A percentile compares a stretch with the other conserved stretches of the same genome.
These are phyloP conservation scores for Crax fasciolata DNA, from an alignment of 2,797 vertebrate genomes.

Conservation along the genomic window DNA sequence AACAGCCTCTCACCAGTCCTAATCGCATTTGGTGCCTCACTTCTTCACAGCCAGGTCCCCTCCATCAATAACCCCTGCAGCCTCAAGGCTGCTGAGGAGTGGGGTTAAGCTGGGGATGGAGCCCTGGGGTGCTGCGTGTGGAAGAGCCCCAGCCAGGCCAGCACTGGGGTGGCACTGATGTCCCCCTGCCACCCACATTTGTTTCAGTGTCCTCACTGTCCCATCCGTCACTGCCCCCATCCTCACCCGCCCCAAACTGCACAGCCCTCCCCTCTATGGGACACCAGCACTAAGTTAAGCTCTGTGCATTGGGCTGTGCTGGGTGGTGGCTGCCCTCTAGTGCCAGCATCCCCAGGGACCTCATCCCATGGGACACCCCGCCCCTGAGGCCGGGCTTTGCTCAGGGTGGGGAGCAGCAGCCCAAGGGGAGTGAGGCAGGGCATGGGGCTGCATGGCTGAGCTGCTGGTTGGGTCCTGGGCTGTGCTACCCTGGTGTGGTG, in stretches of 20 bases:
- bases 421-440: neutral
- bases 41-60: neutral
- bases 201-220: neutral
- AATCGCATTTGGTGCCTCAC: rapidly evolving
- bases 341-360: rapidly evolving
- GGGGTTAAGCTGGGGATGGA: neutral
- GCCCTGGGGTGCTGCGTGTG: neutral
- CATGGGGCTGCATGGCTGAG: rapidly evolving
- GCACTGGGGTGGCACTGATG: rapidly evolving
- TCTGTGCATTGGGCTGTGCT: neutral
- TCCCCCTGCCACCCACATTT: rapidly evolving
- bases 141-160: too few species aligned
- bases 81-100: neutral
- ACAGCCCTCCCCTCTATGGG: neutral
- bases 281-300: neutral
- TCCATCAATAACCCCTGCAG: rapidly evolving
- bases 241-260: neutral
- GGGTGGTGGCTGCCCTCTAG: neutral
- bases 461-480: neutral
- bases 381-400: neutral
- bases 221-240: rapidly evolving
- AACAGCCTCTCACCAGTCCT: neutral
- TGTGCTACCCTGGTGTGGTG: too few species aligned
- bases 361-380: rapidly evolving
- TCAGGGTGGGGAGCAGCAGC: neutral